Evolutionary conservation across 2,888 invertebrate species (phyloP).

Genomic region (Drosophila lutescens): DNA sequence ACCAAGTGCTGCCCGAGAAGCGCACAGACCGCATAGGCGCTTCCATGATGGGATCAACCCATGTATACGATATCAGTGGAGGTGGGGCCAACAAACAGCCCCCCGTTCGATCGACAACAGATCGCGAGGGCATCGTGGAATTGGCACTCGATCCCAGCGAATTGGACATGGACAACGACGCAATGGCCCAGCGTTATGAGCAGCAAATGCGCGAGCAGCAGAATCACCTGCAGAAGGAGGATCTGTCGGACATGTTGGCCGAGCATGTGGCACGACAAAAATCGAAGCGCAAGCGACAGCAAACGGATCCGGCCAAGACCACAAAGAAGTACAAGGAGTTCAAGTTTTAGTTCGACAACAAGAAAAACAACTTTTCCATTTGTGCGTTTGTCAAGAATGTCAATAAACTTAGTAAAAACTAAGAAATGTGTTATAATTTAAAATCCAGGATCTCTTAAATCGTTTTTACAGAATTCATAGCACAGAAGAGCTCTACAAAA

Average conservation of each 20-base stretch:
- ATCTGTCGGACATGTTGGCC: slow-evolving; percentile 98
- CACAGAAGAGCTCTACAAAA: background rate
- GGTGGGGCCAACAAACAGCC: slow-evolving; percentile 86
- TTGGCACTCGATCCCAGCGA: slow-evolving; percentile 98
- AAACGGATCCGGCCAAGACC: slow-evolving; percentile 93
- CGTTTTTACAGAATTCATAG: background rate
- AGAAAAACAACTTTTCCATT: slow-evolving; percentile 34
- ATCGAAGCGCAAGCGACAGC: slow-evolving; percentile 96
- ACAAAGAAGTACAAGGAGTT: slow-evolving; percentile 99
- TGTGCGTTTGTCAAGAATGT: slow-evolving; percentile 36
- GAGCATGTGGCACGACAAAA: slow-evolving; percentile 99
- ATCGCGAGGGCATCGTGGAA: slow-evolving; percentile 91
- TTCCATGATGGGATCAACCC: slow-evolving; percentile 99
- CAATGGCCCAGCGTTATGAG: slow-evolving; percentile 98
- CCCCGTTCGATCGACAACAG: slow-evolving; percentile 82
- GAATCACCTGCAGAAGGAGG: slow-evolving; percentile 94
- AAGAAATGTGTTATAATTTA: too few relatives aligned
- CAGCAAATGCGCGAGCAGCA: slow-evolving; percentile 97
- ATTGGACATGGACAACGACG: slow-evolving; percentile 97
- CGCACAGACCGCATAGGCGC: slow-evolving; percentile 94
- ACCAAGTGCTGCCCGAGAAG: slow-evolving; percentile 97
- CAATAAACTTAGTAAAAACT: slow-evolving; percentile 37
- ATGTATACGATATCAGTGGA: slow-evolving; percentile 97
- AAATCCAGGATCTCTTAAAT: too few relatives aligned
- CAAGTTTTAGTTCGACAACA: slow-evolving; percentile 90